Percentiles rank a stretch among this genome's conserved stretches.
These are phyloP conservation scores for Chelonus formosanus DNA, from an alignment of 2,888 invertebrate species.

Conservation along the genomic window DNA sequence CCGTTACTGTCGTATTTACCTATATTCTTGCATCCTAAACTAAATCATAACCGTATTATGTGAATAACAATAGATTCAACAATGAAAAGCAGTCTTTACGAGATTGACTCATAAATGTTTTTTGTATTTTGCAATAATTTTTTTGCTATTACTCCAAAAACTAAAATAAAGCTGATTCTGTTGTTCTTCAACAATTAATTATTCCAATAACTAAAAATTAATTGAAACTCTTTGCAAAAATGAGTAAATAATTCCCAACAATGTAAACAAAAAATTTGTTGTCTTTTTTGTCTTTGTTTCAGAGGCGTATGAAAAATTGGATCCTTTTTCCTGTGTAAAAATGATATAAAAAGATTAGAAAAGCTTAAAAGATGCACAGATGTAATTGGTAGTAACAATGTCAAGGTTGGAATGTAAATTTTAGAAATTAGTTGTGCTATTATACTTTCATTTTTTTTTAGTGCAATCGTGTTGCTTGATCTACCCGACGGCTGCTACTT, in stretches of 20 bases:
- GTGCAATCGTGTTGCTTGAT: constrained; percentile 55
- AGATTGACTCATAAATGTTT: no score
- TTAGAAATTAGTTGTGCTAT: constrained; percentile 64
- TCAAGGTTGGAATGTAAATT: constrained; percentile 63
- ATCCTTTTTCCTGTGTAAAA: neutral
- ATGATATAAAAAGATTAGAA: neutral
- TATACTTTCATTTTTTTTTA: constrained; percentile 50
- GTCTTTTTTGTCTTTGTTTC: no score
- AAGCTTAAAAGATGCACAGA: neutral
- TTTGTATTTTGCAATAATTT: no score
- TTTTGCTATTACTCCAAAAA: no score
- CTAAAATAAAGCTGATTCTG: no score
- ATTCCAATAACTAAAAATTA: no score
- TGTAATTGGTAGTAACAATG: constrained; percentile 38
- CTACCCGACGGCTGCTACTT: constrained; percentile 39
- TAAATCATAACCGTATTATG: constrained; percentile 64
- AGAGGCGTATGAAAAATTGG: neutral
- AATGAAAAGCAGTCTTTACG: constrained; percentile 61
- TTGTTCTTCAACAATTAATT: no score
- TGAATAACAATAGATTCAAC: constrained; percentile 43
- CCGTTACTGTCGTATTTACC: constrained; percentile 40
- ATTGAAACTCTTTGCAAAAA: no score
- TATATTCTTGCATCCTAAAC: constrained; percentile 54
- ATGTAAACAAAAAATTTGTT: no score
- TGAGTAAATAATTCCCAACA: no score